Base-by-base conservation (phyloP, 2,113 vertebrate species). In the Cavia aperea region DNA sequence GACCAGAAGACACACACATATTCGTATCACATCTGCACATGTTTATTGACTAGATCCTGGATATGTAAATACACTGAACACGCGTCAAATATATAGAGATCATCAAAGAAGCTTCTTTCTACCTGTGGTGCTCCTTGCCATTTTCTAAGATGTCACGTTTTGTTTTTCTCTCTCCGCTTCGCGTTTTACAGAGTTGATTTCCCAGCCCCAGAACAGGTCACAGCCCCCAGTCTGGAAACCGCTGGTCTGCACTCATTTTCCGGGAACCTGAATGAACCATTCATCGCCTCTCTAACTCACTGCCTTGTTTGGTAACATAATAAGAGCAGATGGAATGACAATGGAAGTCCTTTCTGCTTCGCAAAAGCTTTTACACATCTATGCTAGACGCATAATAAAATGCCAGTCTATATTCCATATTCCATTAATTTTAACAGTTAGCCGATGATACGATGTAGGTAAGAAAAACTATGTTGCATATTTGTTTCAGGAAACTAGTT, bases 21-120 rank as follows among this genome's bases (percentile, higher is more conserved):
- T 11, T 8, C 11, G 7, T 5, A 33, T 0, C 10, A 24, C 15
- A 26, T 6, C 46, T 0, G 15, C 7, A 9, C 4, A 39, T 5
- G 10, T 62, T 15, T 39, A 1, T 24, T 39, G 79, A 29, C 82
- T 49, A 65, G 39, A 19, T 60, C 18, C 0, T 51, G 43, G 23
- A 26, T 81, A 63, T 19, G 33, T 46, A 58, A 92, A 68, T 15
- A 46, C 3, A 0, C 72, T 7, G 43, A 75, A 26, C 18, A 26
- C 15, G 56, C 31, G 43, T 0, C 8, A 13, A 26, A 26, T 49
- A 29, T 14, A 26, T 15, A 39, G 36, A 72, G 10, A 68, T 15
- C 49, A 31, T 14, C n/a, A n/a, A 36, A n/a, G 3, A 33, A n/a
- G 1, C 39, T 19, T 43, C 7, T 43, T 43, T 24, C 10, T 13